phyloP scores from a whole-genome alignment of 2,888 invertebrate genomes.

The Cinara cedri region DNA sequence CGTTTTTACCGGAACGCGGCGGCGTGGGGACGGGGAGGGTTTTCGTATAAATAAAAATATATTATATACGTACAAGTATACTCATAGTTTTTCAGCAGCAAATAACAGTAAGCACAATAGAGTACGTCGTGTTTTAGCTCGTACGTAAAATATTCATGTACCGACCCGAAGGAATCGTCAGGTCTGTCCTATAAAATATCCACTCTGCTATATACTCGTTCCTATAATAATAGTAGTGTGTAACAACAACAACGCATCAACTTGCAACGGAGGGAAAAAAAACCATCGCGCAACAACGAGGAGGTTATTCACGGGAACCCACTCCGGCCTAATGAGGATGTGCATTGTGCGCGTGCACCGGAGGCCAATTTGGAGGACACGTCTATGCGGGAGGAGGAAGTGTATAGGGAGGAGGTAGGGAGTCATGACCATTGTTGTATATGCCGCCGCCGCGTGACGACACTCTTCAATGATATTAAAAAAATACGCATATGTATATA shows the following conservation, averaged over 20 bases:
- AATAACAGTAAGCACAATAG: too few species aligned
- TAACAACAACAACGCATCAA: neutral
- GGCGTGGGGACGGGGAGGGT: too few species aligned
- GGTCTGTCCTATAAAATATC: neutral
- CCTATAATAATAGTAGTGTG: too few species aligned
- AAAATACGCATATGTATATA: neutral
- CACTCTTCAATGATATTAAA: slow-evolving; percentile 21
- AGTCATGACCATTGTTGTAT: slow-evolving; percentile 22
- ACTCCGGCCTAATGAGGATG: slow-evolving; percentile 48
- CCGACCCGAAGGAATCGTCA: slow-evolving; percentile 4
- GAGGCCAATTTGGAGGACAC: slow-evolving; percentile 40
- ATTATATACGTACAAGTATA: too few species aligned
- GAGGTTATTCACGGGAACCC: neutral
- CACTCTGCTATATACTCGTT: neutral
- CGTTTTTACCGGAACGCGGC: neutral
- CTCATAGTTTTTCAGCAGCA: too few species aligned
- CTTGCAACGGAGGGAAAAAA: neutral
- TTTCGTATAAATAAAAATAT: too few species aligned
- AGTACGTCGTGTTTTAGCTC: too few species aligned
- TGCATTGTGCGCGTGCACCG: slow-evolving; percentile 23
- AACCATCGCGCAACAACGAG: neutral
- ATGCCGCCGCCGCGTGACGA: too few species aligned
- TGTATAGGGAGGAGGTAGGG: neutral
- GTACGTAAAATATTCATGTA: too few species aligned
- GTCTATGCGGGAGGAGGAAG: neutral